phyloP scores from a whole-genome alignment of 2,797 vertebrate species.

The Falco columbarius region DNA sequence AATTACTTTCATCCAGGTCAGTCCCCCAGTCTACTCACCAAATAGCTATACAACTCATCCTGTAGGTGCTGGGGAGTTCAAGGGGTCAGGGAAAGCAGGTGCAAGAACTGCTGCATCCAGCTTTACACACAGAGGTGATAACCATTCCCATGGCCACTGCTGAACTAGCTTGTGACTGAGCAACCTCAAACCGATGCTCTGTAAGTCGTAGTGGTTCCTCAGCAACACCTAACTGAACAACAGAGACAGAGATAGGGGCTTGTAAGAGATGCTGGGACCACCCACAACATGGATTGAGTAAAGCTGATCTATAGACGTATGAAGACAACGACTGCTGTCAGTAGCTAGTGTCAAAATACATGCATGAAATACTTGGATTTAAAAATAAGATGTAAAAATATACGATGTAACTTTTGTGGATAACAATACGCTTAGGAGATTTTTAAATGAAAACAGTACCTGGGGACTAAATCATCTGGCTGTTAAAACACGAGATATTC shows the following conservation, averaged over 20 bases:
- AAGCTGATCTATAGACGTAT: fast-evolving
- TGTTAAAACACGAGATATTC: not conserved
- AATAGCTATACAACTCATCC: not conserved
- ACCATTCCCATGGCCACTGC: not conserved
- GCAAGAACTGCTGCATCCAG: not conserved
- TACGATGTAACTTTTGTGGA: not conserved
- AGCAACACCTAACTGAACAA: not conserved
- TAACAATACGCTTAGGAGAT: not conserved
- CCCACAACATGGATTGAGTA: not conserved
- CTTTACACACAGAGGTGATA: not conserved
- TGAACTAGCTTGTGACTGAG: not conserved
- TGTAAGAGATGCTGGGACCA: not conserved
- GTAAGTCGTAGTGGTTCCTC: not conserved
- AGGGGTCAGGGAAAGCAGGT: not conserved
- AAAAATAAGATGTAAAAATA: not conserved
- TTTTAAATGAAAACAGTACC: not conserved
- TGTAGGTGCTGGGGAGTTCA: not conserved
- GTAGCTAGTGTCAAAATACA: not conserved
- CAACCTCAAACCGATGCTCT: not conserved
- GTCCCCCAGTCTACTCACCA: not conserved
- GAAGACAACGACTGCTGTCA: not conserved
- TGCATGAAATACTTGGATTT: not conserved
- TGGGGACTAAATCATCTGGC: not conserved
- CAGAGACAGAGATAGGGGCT: not conserved
- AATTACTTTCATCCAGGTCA: not conserved